Evolutionary conservation across 2,888 invertebrate genomes (phyloP).

Genomic region (Meghimatium bilineatum): DNA sequence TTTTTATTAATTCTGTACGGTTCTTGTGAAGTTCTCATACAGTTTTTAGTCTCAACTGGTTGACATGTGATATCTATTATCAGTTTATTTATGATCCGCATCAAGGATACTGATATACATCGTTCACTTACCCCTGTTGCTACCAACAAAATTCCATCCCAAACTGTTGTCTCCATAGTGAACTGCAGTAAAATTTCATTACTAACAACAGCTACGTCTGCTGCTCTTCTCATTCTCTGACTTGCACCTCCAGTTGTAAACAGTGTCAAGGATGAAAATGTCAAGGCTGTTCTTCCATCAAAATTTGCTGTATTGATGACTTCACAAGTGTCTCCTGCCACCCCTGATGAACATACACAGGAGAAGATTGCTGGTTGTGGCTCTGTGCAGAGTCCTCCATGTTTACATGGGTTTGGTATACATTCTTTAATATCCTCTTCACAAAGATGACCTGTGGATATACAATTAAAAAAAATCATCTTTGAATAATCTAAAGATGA

Average conservation of each 20-base stretch:
- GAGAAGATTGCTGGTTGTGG: slow-evolving; percentile 83
- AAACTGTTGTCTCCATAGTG: slow-evolving; percentile 63
- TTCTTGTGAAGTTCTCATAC: too few species aligned
- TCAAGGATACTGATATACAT: too few species aligned
- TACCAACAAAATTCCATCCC: slow-evolving; percentile 63
- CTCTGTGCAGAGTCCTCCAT: slow-evolving; percentile 93
- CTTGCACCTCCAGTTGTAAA: background rate
- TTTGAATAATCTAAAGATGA: too few species aligned
- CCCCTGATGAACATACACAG: slow-evolving; percentile 67
- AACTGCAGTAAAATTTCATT: slow-evolving; percentile 53
- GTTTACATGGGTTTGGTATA: slow-evolving; percentile 84
- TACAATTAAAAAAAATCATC: too few species aligned
- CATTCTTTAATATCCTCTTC: slow-evolving; percentile 60
- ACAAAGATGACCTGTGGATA: slow-evolving; percentile 59
- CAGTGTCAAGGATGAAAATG: slow-evolving; percentile 52
- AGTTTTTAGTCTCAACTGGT: too few species aligned
- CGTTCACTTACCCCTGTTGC: slow-evolving; percentile 63
- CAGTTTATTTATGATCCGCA: too few species aligned
- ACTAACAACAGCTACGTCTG: slow-evolving; percentile 32
- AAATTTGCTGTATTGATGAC: slow-evolving; percentile 66
- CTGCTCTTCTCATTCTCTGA: slow-evolving; percentile 9
- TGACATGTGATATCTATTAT: too few species aligned
- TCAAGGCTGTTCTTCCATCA: slow-evolving; percentile 59
- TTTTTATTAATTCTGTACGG: too few species aligned
- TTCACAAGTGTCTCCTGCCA: slow-evolving; percentile 65